Evolutionary conservation across 2,797 vertebrate species (phyloP).

Genomic region (Poeciliopsis paucimaculata): DNA sequence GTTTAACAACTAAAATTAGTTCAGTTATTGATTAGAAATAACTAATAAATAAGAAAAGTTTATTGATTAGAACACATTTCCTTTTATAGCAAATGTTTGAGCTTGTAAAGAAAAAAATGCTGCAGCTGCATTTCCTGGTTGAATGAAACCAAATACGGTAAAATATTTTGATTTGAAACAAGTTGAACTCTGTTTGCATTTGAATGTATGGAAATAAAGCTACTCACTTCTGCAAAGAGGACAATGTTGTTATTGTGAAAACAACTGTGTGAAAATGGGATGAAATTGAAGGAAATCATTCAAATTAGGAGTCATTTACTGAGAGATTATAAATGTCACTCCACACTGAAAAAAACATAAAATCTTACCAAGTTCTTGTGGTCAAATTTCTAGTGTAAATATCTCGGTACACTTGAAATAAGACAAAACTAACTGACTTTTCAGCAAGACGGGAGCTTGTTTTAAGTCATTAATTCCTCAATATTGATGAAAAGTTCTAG

Average conservation of each 20-base stretch:
- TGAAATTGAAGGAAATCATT: not conserved
- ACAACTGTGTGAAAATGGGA: not conserved
- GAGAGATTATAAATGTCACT: no score
- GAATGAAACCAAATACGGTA: not conserved
- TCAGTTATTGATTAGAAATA: not conserved
- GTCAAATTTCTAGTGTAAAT: no score
- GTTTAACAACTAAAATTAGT: not conserved
- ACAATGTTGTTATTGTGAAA: not conserved
- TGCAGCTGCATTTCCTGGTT: not conserved
- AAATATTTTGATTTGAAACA: not conserved
- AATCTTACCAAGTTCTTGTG: no score
- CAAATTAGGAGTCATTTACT: not conserved
- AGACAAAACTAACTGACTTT: no score
- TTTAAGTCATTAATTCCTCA: no score
- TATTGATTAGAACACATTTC: not conserved
- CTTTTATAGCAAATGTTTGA: no score
- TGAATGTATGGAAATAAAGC: not conserved
- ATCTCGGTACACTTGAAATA: no score
- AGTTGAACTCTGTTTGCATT: not conserved
- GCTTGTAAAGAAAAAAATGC: no score
- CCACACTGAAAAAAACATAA: no score
- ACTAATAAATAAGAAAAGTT: not conserved
- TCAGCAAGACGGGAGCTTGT: no score
- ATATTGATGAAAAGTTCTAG: no score
- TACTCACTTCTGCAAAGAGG: not conserved